Percentiles rank a stretch among this genome's conserved stretches.
Evolutionary conservation across 2,797 vertebrate species (phyloP).

Genomic region (Periophthalmus magnuspinnatus): DNA sequence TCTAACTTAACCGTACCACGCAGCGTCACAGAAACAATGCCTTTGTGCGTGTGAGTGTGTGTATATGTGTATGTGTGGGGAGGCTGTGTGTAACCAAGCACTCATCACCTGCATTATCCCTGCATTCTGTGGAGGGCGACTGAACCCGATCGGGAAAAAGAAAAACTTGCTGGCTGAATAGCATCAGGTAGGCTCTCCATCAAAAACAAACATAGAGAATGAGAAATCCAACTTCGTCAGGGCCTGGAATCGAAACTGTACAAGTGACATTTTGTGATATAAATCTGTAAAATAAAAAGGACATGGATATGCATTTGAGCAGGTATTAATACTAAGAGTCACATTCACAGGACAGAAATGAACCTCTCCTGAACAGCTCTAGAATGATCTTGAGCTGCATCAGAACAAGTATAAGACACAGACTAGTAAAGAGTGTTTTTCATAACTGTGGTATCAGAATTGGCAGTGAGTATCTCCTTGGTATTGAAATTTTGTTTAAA

Average conservation of each 20-base stretch:
- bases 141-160: slow-evolving; percentile 76
- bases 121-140: slow-evolving; percentile 81
- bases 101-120: slow-evolving; percentile 75
- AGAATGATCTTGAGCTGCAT: no score
- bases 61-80: slow-evolving; percentile 23
- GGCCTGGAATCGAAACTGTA: neutral
- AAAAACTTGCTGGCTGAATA: slow-evolving; percentile 93
- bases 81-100: slow-evolving; percentile 67
- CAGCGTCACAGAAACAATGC: neutral
- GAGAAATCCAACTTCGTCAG: neutral
- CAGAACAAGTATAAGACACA: no score
- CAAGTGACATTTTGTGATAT: neutral
- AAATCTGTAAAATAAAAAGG: no score
- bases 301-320: no score
- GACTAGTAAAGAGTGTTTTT: no score
- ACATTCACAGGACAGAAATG: no score
- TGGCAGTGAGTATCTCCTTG: no score
- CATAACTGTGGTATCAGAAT: no score
- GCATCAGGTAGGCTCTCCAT: slow-evolving; percentile 76
- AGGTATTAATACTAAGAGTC: no score
- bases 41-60: slow-evolving; percentile 10
- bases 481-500: no score
- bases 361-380: no score
- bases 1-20: neutral
- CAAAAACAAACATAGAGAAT: neutral